These are phyloP conservation scores for Silurus meridionalis DNA, from an alignment of 2,113 vertebrate species.

Conservation along the genomic window DNA sequence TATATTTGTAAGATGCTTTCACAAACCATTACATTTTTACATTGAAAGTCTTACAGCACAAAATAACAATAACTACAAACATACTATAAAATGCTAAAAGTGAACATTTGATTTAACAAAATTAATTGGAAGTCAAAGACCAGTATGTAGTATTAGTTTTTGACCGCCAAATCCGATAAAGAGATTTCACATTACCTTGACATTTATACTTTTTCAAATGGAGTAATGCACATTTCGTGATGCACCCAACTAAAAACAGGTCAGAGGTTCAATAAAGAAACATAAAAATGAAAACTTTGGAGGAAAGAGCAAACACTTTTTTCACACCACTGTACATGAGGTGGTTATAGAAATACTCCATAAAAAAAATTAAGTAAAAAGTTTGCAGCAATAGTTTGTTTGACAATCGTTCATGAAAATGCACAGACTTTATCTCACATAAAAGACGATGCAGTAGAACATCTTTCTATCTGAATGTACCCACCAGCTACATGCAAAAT, in stretches of 20 bases:
- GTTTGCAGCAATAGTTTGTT: no score
- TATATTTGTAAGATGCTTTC: not conserved
- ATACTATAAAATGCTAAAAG: not conserved
- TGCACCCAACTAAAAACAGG: not conserved
- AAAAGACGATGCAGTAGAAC: no score
- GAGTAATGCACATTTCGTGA: not conserved
- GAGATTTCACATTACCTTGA: not conserved
- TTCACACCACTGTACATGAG: no score
- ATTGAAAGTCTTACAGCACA: not conserved
- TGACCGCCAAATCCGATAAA: not conserved
- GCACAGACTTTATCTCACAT: no score
- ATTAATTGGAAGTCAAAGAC: not conserved
- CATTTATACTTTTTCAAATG: not conserved
- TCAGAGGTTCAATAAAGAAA: not conserved
- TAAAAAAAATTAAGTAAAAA: no score
- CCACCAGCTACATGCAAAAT: no score
- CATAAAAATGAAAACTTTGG: no score
- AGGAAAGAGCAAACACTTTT: no score
- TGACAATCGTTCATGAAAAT: no score
- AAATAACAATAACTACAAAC: not conserved
- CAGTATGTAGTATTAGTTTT: not conserved
- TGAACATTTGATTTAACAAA: not conserved
- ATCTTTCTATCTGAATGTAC: no score
- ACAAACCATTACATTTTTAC: not conserved
- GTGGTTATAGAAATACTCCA: no score